A percentile compares a stretch with the other conserved stretches of the same genome.
These are phyloP conservation scores for Pelosia muscerda DNA, from an alignment of 2,888 invertebrate genomes.

Conservation along the genomic window DNA sequence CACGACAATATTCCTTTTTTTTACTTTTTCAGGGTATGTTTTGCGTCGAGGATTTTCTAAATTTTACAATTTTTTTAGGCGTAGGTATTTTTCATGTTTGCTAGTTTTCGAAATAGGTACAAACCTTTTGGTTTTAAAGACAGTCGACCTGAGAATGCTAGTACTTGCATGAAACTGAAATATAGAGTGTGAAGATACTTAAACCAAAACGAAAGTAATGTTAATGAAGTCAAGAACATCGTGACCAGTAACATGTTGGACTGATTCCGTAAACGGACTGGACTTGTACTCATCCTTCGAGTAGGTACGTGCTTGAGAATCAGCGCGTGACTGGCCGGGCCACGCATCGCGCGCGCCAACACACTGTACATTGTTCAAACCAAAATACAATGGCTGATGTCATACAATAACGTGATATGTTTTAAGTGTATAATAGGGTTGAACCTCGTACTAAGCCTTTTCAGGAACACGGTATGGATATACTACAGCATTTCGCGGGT, in stretches of 20 bases:
- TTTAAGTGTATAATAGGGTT: constrained; percentile 54
- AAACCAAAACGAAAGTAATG: constrained; percentile 42
- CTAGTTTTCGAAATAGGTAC: too few relatives aligned
- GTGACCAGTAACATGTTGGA: constrained; percentile 59
- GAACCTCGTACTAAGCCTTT: background rate
- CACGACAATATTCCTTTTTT: too few relatives aligned
- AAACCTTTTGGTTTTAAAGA: too few relatives aligned
- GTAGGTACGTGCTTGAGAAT: constrained; percentile 63
- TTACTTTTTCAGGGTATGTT: too few relatives aligned
- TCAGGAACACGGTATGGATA: background rate
- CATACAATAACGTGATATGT: constrained; percentile 69
- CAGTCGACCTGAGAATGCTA: too few relatives aligned
- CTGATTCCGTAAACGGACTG: constrained; percentile 53
- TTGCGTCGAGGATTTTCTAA: too few relatives aligned
- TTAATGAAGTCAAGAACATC: constrained; percentile 56
- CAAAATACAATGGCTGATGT: constrained; percentile 76
- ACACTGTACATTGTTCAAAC: constrained; percentile 68
- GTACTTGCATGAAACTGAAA: too few relatives aligned
- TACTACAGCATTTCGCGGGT: background rate
- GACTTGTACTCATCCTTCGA: constrained; percentile 60
- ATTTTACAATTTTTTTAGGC: too few relatives aligned
- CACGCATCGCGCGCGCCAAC: constrained; percentile 59
- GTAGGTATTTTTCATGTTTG: too few relatives aligned
- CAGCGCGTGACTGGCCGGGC: constrained; percentile 72
- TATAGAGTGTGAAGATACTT: too few relatives aligned